These are phyloP conservation scores for Dioctria linearis DNA, from an alignment of 2,888 invertebrate genomes.

Conservation along the genomic window DNA sequence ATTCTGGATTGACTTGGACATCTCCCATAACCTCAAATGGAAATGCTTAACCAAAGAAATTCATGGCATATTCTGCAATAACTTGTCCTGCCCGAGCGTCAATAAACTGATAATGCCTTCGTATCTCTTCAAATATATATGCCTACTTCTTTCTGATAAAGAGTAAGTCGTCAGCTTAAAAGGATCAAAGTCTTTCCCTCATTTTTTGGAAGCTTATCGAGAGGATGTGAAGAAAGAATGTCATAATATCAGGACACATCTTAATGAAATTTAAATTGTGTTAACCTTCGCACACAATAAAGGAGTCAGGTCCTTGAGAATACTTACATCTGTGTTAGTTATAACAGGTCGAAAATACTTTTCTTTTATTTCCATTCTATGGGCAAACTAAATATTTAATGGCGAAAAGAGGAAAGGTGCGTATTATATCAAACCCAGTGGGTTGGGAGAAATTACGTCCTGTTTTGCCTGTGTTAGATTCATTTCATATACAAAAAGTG, in stretches of 20 bases:
- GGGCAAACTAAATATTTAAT: neutral
- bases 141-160: conserved; percentile 8
- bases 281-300: too few relatives aligned
- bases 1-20: neutral
- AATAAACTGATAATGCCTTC: neutral
- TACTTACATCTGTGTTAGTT: too few relatives aligned
- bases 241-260: neutral
- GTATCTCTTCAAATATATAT: neutral
- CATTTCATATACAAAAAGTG: neutral
- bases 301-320: too few relatives aligned
- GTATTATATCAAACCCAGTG: neutral
- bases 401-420: neutral
- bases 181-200: conserved; percentile 2
- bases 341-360: neutral
- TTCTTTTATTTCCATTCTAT: neutral
- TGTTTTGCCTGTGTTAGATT: neutral
- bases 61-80: neutral
- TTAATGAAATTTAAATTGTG: neutral
- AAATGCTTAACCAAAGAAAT: neutral
- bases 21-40: neutral
- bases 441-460: neutral
- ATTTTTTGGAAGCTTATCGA: neutral
- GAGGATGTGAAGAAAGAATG: neutral
- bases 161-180: conserved; percentile 18
- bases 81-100: neutral